Evolutionary conservation across 2,113 vertebrate genomes (phyloP).

Genomic region (Misgurnus mizolepis): DNA sequence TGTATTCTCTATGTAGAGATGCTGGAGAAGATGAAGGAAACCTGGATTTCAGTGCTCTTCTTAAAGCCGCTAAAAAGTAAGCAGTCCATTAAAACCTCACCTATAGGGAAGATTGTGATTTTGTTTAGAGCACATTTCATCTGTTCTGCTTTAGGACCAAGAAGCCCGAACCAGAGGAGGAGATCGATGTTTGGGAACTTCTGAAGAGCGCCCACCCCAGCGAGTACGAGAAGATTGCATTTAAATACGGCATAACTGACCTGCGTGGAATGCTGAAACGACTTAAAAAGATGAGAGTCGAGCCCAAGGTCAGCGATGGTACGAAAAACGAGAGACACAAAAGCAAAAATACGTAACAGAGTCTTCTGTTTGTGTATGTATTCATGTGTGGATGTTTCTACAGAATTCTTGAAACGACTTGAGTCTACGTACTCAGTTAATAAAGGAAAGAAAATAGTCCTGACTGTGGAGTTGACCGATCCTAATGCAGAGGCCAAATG

Average conservation of each 20-base stretch:
- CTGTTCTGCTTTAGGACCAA: conserved; percentile 71
- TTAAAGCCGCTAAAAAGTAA: conserved; percentile 86
- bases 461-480: conserved; percentile 81
- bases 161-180: conserved; percentile 67
- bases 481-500: conserved; percentile 83
- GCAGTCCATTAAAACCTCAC: conserved; percentile 26
- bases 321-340: conserved; percentile 22
- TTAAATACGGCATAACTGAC: conserved; percentile 91
- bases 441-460: conserved; percentile 83
- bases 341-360: not conserved
- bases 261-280: conserved; percentile 90
- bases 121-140: not conserved
- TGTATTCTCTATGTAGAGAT: conserved; percentile 68
- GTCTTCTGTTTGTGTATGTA: not conserved
- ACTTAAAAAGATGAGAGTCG: conserved; percentile 85
- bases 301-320: conserved; percentile 83
- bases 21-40: conserved; percentile 78
- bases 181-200: conserved; percentile 84
- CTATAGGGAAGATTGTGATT: no score
- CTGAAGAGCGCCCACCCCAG: conserved; percentile 89
- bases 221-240: conserved; percentile 91
- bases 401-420: conserved; percentile 85
- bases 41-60: conserved; percentile 86
- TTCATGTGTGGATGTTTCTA: not conserved
- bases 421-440: conserved; percentile 85